Conservation (phyloP, 2,113 vertebrate genomes). For the Nothocercus nigrocapillus region DNA sequence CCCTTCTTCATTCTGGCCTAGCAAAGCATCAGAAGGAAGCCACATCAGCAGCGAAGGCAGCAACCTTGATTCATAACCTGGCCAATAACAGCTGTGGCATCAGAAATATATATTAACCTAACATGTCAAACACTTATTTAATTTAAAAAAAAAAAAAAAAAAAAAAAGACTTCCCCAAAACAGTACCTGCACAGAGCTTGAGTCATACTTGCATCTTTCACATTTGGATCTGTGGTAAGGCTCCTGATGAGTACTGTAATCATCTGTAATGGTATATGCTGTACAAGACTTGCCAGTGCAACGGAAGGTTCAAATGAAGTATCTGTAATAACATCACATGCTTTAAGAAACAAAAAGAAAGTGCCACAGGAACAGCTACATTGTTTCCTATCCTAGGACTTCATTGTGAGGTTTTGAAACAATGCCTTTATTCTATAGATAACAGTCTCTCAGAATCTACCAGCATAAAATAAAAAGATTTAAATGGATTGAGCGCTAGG, state of each 20-base stretch:
- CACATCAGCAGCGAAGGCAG: neutral
- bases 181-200: slow-evolving; percentile 95
- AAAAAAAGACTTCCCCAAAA: neutral
- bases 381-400: neutral
- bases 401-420: neutral
- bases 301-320: slow-evolving; percentile 94
- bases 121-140: neutral
- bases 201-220: slow-evolving; percentile 97
- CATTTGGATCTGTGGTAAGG: slow-evolving; percentile 96
- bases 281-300: slow-evolving; percentile 94
- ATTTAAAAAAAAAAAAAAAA: neutral
- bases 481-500: neutral
- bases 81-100: neutral
- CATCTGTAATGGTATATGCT: slow-evolving; percentile 98
- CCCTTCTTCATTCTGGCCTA: neutral
- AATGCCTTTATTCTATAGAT: neutral
- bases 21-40: neutral
- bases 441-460: neutral
- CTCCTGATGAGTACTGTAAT: slow-evolving; percentile 98
- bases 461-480: neutral
- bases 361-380: neutral
- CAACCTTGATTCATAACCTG: neutral
- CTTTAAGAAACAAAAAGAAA: neutral
- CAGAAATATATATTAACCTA: neutral
- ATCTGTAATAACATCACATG: slow-evolving; percentile 74